Percentiles rank a stretch among this genome's conserved stretches.
phyloP scores from a whole-genome alignment of 2,888 invertebrate species.

The Zelleria hepariella region DNA sequence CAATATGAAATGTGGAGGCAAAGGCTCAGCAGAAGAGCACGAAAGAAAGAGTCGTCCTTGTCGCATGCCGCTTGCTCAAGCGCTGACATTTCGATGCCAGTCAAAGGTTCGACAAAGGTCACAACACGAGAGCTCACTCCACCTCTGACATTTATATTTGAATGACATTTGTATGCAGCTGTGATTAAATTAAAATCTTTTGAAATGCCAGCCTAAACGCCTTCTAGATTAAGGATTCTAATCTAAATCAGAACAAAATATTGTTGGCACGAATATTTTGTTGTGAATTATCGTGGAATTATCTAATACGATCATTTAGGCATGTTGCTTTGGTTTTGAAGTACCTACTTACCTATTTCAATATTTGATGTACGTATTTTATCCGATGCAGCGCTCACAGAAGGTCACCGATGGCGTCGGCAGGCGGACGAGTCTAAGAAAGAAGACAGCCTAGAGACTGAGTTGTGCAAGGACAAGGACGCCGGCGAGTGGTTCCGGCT shows the following conservation, averaged over 20 bases:
- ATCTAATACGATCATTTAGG: too few species aligned
- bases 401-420: constrained; percentile 73
- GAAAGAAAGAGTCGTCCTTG: constrained; percentile 70
- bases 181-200: constrained; percentile 27
- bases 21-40: constrained; percentile 26
- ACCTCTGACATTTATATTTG: constrained; percentile 60
- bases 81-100: constrained; percentile 64
- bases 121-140: constrained; percentile 49
- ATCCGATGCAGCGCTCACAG: constrained; percentile 45
- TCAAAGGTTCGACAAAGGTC: constrained; percentile 43
- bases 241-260: background rate
- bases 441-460: constrained; percentile 89
- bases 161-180: constrained; percentile 46
- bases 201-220: constrained; percentile 2
- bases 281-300: too few species aligned
- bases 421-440: constrained; percentile 82
- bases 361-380: constrained; percentile 12
- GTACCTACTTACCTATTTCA: too few species aligned
- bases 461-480: constrained; percentile 94
- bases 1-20: constrained; percentile 50
- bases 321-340: too few species aligned
- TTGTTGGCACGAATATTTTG: too few species aligned
- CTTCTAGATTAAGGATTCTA: background rate
- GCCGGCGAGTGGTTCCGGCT: constrained; percentile 96
- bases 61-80: constrained; percentile 64